phyloP scores from a whole-genome alignment of 2,113 vertebrate species.

The Cacatua alba region DNA sequence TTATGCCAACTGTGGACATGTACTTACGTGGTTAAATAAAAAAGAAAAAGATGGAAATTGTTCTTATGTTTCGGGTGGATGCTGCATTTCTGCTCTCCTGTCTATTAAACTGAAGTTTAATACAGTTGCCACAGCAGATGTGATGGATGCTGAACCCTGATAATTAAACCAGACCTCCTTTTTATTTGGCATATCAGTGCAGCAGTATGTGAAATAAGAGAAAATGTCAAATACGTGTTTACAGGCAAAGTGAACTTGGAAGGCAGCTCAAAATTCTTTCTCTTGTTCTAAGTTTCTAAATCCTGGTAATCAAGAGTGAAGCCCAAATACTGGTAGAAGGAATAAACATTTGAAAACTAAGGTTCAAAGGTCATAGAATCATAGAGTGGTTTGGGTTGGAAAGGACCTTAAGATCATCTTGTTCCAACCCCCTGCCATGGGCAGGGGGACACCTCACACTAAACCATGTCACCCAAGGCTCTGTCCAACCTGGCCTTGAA shows the following conservation, averaged over 20 bases:
- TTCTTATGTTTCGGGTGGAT: background rate
- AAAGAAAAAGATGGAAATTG: constrained; percentile 49
- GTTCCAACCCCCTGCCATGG: no score
- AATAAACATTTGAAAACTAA: background rate
- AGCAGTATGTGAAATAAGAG: background rate
- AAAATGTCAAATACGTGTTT: background rate
- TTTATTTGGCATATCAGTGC: background rate
- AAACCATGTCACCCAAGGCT: background rate
- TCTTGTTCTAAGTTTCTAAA: background rate
- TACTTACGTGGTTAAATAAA: constrained; percentile 78
- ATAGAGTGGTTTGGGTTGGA: background rate
- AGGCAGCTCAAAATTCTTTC: background rate
- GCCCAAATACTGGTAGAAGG: background rate
- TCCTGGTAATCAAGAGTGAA: background rate
- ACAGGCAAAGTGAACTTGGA: background rate
- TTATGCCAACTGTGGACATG: constrained; percentile 77
- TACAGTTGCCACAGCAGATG: background rate
- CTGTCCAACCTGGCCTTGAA: background rate
- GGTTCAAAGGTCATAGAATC: background rate
- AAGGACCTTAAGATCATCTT: background rate
- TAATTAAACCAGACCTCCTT: background rate
- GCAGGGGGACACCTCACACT: background rate
- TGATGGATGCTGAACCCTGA: background rate
- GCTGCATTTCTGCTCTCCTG: background rate
- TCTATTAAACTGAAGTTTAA: background rate